phyloP scores from a whole-genome alignment of 2,797 vertebrate species.

The Staurois parvus region DNA sequence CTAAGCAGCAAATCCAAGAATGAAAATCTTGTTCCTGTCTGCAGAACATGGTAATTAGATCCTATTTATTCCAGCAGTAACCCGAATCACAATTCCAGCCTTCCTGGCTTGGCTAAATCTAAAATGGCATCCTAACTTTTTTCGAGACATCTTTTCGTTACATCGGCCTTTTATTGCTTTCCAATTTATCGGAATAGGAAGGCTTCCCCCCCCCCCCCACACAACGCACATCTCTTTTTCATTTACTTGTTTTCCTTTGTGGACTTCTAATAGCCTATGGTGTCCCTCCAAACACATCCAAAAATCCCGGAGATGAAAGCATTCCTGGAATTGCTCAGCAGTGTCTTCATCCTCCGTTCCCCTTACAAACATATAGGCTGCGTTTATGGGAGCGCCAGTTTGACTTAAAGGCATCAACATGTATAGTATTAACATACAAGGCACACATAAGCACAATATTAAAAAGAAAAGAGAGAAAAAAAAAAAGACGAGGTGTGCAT shows the following conservation, averaged over 20 bases:
- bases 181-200: not conserved
- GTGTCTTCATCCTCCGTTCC: conserved; percentile 46
- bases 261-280: conserved; percentile 37
- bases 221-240: conserved; percentile 30
- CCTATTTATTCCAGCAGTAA: conserved; percentile 21
- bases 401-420: conserved; percentile 50
- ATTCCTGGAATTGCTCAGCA: conserved; percentile 48
- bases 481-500: not conserved
- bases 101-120: not conserved
- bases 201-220: not conserved
- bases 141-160: not conserved
- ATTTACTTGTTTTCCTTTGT: conserved; percentile 46
- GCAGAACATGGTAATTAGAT: conserved; percentile 16
- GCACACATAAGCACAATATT: not conserved
- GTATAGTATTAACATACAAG: conserved; percentile 25
- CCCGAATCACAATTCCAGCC: not conserved
- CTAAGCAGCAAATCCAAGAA: conserved; percentile 13
- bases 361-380: conserved; percentile 42
- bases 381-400: conserved; percentile 44
- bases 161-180: not conserved
- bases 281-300: conserved; percentile 47
- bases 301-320: conserved; percentile 58
- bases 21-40: conserved; percentile 24
- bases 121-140: conserved; percentile 18
- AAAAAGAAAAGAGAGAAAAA: not conserved